Evolutionary conservation across 2,113 vertebrate genomes (phyloP).

Genomic region (Mus pahari): DNA sequence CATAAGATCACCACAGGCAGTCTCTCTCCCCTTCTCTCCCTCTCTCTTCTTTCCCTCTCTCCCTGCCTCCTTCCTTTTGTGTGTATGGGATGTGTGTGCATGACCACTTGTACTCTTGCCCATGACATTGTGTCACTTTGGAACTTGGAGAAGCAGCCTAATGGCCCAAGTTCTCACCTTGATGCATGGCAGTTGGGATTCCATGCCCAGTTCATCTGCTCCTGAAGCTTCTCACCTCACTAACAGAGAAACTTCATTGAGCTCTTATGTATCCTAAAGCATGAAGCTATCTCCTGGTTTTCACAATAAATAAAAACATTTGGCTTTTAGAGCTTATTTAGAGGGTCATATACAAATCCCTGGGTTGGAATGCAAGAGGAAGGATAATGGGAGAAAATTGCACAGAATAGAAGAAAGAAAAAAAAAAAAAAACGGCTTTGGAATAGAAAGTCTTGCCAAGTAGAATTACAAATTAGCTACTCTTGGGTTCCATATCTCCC

Average conservation of each 20-base stretch:
- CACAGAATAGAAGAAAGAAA: background rate
- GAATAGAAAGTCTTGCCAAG: background rate
- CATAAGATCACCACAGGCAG: no score
- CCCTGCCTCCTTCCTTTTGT: background rate
- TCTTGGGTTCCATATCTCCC: background rate
- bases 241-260: background rate
- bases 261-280: background rate
- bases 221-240: background rate
- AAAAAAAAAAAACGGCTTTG: background rate
- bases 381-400: background rate
- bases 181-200: background rate
- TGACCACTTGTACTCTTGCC: background rate
- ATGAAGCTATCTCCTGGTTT: background rate
- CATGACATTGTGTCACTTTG: background rate
- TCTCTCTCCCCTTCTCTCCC: background rate
- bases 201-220: background rate
- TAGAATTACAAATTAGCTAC: background rate
- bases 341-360: background rate
- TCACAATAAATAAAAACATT: background rate
- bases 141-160: background rate
- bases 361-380: background rate
- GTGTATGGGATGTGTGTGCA: background rate
- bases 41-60: no score
- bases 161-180: background rate
- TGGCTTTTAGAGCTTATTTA: background rate